Conservation (phyloP, 1,140 invertebrate genomes). For the Drosophila kanapiae region DNA sequence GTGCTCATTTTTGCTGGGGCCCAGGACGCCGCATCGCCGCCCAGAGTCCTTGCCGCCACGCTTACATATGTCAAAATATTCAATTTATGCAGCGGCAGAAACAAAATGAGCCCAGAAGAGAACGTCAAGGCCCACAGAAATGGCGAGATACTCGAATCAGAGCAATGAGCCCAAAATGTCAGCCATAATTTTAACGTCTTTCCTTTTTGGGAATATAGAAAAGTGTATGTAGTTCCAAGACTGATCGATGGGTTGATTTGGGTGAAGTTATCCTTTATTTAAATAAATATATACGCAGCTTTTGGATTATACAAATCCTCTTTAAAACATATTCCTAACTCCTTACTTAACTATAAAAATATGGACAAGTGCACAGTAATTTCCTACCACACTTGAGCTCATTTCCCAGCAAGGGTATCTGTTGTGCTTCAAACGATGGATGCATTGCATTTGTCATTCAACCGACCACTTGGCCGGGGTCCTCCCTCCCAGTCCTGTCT, state of each 20-base stretch:
- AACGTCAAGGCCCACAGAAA: conserved; percentile 36
- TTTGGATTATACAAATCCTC: no score
- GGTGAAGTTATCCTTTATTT: not conserved
- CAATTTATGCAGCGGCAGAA: conserved; percentile 80
- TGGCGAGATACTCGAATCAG: conserved; percentile 5
- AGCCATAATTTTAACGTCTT: conserved; percentile 41
- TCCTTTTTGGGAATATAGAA: not conserved
- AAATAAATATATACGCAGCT: not conserved
- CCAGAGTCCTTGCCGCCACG: conserved; percentile 45
- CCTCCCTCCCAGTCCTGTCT: not conserved
- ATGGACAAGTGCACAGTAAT: not conserved
- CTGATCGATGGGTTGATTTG: not conserved
- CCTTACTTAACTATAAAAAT: not conserved
- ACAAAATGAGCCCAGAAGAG: conserved; percentile 73
- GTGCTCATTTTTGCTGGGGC: conserved; percentile 74
- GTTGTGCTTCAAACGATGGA: conserved; percentile 13
- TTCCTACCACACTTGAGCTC: not conserved
- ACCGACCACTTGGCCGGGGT: conserved; percentile 30
- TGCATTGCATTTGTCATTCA: conserved; percentile 68
- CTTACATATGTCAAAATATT: conserved; percentile 84
- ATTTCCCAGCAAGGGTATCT: conserved; percentile 23
- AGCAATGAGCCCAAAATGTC: conserved; percentile 52
- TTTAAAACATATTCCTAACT: not conserved
- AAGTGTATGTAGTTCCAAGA: not conserved
- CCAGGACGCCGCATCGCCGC: conserved; percentile 1